These are phyloP conservation scores for Varanus komodoensis DNA, from an alignment of 2,113 vertebrate genomes.

Conservation along the genomic window DNA sequence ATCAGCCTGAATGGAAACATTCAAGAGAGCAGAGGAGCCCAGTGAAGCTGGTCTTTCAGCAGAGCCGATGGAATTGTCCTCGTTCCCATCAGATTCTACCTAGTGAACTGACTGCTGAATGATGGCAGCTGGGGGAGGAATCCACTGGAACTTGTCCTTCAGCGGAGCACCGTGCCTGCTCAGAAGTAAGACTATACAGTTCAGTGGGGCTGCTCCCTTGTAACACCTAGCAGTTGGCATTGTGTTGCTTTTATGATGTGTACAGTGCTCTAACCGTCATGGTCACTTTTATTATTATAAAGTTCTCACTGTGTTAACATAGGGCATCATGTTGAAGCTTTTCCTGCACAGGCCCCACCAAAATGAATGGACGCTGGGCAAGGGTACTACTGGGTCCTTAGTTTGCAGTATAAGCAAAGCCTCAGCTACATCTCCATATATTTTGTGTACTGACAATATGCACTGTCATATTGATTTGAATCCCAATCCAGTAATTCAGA, in stretches of 20 bases:
- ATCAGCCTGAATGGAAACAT: neutral
- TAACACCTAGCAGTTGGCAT: neutral
- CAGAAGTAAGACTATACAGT: neutral
- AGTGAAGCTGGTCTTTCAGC: neutral
- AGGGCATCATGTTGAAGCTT: neutral
- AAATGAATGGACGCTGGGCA: neutral
- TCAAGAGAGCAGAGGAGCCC: neutral
- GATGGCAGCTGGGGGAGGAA: neutral
- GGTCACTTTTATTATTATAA: neutral
- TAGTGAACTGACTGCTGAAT: no score
- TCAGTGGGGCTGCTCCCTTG: neutral
- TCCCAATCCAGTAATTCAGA: no score
- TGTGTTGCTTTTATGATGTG: neutral
- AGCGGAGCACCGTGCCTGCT: neutral
- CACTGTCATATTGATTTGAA: no score
- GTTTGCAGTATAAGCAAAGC: neutral
- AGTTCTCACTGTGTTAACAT: neutral
- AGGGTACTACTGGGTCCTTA: no score
- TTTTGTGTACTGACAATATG: neutral
- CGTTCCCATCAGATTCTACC: neutral
- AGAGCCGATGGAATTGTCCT: neutral
- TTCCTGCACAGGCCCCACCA: neutral
- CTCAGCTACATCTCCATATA: neutral
- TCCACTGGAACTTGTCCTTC: neutral
- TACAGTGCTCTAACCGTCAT: neutral